Conservation (phyloP, 2,113 vertebrate genomes). For the Saguinus imperator region DNA sequence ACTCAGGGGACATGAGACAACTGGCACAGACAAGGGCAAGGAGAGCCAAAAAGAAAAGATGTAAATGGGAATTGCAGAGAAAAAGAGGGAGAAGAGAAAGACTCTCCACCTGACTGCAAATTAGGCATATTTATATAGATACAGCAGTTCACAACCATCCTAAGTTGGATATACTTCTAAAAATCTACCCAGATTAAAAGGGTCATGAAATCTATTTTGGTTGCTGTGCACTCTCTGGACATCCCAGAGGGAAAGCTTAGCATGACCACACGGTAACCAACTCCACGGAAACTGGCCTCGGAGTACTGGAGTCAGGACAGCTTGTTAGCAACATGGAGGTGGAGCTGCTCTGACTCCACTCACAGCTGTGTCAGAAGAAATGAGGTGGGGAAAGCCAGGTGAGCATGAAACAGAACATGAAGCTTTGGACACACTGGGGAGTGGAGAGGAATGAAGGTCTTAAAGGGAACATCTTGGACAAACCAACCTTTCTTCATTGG, state of each 20-base stretch:
- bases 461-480: slow-evolving; percentile 82
- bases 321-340: background rate
- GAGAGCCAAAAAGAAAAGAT: background rate
- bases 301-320: background rate
- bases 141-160: background rate
- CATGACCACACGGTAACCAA: background rate
- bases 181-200: background rate
- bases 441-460: slow-evolving; percentile 76
- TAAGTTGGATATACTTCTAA: background rate
- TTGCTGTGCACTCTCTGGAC: background rate
- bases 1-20: background rate
- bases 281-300: background rate
- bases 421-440: slow-evolving; percentile 79
- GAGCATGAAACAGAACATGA: slow-evolving; percentile 81
- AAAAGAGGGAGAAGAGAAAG: background rate
- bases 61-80: background rate
- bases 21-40: background rate
- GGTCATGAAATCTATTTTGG: background rate
- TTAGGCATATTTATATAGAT: background rate
- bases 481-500: slow-evolving; percentile 99
- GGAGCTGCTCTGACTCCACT: background rate
- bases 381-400: slow-evolving; percentile 69
- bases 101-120: background rate
- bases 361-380: slow-evolving; percentile 35
- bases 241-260: background rate